These are phyloP conservation scores for Holotrichia oblita DNA, from an alignment of 1,140 invertebrate genomes.

Conservation along the genomic window DNA sequence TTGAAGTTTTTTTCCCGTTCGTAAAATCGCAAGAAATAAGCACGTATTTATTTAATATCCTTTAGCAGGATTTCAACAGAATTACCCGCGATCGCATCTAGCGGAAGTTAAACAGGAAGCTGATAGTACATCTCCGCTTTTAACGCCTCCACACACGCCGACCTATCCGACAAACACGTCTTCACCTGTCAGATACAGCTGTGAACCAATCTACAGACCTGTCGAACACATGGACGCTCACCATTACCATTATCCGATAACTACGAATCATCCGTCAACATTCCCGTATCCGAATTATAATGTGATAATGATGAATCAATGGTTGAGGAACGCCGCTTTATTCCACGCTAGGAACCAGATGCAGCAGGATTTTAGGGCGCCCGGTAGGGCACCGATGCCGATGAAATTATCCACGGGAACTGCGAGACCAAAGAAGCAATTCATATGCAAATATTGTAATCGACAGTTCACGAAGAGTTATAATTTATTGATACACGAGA, in stretches of 20 bases:
- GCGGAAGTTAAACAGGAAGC: conserved; percentile 69
- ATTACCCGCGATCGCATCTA: conserved; percentile 37
- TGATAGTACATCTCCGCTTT: conserved; percentile 68
- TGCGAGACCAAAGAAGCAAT: conserved; percentile 87
- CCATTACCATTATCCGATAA: conserved; percentile 35
- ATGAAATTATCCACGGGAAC: conserved; percentile 66
- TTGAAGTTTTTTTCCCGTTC: conserved; percentile 2
- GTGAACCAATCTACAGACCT: conserved; percentile 60
- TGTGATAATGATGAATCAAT: conserved; percentile 73
- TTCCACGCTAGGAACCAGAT: conserved; percentile 64
- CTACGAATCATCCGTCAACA: conserved; percentile 27
- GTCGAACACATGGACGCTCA: conserved; percentile 42
- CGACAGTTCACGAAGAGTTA: conserved; percentile 97
- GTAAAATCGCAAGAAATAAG: not conserved
- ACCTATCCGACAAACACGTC: conserved; percentile 66
- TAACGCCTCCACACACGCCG: conserved; percentile 78
- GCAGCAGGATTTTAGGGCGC: conserved; percentile 60
- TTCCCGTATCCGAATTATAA: conserved; percentile 59
- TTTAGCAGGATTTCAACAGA: conserved; percentile 37
- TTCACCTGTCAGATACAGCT: conserved; percentile 59
- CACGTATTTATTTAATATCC: conserved; percentile 15
- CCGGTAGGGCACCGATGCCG: conserved; percentile 64
- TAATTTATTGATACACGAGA: conserved; percentile 93
- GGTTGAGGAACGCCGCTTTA: conserved; percentile 75
- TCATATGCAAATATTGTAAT: conserved; percentile 95